phyloP scores from a whole-genome alignment of 2,888 invertebrate species.

The Standfussiana lucernea region DNA sequence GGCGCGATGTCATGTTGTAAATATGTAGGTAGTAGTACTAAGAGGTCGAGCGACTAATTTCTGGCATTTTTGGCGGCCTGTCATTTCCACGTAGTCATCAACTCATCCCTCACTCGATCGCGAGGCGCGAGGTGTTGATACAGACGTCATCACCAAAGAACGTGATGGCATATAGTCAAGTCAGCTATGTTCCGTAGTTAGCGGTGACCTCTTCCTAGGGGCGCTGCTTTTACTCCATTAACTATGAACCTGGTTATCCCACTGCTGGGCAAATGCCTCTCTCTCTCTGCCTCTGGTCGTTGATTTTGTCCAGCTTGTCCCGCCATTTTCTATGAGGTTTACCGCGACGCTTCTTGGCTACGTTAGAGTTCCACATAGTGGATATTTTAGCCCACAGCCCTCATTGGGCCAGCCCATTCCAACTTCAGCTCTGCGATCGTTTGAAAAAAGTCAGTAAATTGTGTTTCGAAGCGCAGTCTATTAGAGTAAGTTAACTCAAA shows the following conservation, averaged over 20 bases:
- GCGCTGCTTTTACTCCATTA: not conserved
- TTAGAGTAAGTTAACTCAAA: too few relatives aligned
- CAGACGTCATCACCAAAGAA: not conserved
- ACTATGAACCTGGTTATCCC: not conserved
- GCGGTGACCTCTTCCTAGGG: not conserved
- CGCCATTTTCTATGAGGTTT: not conserved
- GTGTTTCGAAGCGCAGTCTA: too few relatives aligned
- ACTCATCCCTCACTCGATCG: not conserved
- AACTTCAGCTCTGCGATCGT: not conserved
- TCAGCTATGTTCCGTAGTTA: not conserved
- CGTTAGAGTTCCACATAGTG: not conserved
- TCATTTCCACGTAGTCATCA: not conserved
- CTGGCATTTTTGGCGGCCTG: not conserved
- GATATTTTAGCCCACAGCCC: not conserved
- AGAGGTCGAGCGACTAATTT: not conserved
- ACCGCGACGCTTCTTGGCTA: not conserved
- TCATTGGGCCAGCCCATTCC: not conserved
- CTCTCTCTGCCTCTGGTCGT: not conserved
- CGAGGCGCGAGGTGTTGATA: not conserved
- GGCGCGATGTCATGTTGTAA: not conserved
- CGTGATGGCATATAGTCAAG: not conserved
- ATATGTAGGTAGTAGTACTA: not conserved
- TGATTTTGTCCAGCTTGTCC: not conserved
- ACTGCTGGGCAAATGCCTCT: not conserved
- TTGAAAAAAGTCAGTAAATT: too few relatives aligned